Base-by-base conservation (phyloP, 1,140 invertebrate species). In the Cepaea nemoralis region DNA sequence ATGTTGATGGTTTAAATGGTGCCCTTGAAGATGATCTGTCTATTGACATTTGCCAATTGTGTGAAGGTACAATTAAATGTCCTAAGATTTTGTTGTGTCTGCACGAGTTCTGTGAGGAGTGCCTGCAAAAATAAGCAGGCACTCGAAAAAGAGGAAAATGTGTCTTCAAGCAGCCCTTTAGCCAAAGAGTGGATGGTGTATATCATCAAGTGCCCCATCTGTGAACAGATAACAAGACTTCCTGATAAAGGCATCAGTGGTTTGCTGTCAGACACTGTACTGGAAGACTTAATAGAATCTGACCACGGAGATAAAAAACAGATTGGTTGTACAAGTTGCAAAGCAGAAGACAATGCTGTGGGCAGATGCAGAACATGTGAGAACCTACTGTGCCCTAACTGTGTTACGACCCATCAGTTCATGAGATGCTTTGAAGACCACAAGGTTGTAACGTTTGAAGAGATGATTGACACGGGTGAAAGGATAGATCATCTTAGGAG, bases 361-460 rank as follows among this genome's bases (percentile, higher is more conserved):
- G 97, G 97, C 24, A 94, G 96, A 80, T 98, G 97, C 91, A 95
- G 94, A 83, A 96, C 97, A 90, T 98, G 97, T 91, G 96, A 96
- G 85, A 97, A 97, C 92, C 96, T 97, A 88, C 93, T 98, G n/a
- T 98, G 97, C 92, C 94, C 94, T 31, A 96, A 97, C 89, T 99
- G 97, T 92, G 96, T 97, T 83, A 96, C 95, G 37, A 97, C 97
- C 67, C 97, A 99, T 91, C 95, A 97, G 90, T 93, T 93, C 82
- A 98, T 98, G 97, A 93, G 96, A 69, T 97, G 96, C 91, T 98
- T 98, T 91, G 96, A 98, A 91, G 96, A 95, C 86, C 97, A 98
- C 83, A 90, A 91, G 88, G 92, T 97, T 27, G 94, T 97, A 59
- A 94, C 94, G 31, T 96, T 97, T 90, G 96, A 97, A 87, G 95